Percentiles rank a stretch among this genome's conserved stretches.
These are phyloP conservation scores for Chaetodon trifasciatus DNA, from an alignment of 2,797 vertebrate genomes.

Conservation along the genomic window DNA sequence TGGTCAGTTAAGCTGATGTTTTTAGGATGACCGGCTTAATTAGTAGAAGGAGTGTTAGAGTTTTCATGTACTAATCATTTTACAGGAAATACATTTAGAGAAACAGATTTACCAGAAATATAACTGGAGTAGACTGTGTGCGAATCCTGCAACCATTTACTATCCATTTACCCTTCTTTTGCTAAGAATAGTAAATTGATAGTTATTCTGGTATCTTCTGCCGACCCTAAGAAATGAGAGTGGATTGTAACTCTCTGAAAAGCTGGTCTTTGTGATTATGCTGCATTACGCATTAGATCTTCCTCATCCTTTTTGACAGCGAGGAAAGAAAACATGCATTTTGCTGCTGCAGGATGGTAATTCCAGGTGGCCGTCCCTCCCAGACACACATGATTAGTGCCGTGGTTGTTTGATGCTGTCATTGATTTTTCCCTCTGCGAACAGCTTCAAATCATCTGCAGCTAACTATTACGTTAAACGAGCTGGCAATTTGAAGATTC, in stretches of 20 bases:
- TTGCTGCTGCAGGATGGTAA: conserved; percentile 34
- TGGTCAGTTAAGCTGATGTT: not conserved
- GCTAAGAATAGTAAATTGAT: conserved; percentile 4
- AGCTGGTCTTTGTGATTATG: not conserved
- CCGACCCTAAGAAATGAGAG: not conserved
- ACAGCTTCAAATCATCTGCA: conserved; percentile 57
- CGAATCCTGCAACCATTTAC: conserved; percentile 2
- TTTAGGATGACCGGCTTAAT: not conserved
- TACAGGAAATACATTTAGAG: not conserved
- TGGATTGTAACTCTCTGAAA: not conserved
- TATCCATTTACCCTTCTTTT: not conserved
- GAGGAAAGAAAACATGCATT: conserved; percentile 13
- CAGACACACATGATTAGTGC: conserved; percentile 57
- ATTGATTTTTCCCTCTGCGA: conserved; percentile 51
- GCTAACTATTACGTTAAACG: conserved; percentile 65
- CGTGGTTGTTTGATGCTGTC: conserved; percentile 37
- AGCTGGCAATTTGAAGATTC: conserved; percentile 64
- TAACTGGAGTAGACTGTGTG: not conserved
- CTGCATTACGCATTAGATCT: not conserved
- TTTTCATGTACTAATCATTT: not conserved
- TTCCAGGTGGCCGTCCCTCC: conserved; percentile 38
- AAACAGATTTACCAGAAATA: not conserved
- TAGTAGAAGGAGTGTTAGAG: not conserved
- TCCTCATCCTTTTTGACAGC: conserved; percentile 13
- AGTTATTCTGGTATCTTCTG: not conserved